Base-by-base conservation (phyloP, 2,113 vertebrate species). In the Varanus komodoensis region DNA sequence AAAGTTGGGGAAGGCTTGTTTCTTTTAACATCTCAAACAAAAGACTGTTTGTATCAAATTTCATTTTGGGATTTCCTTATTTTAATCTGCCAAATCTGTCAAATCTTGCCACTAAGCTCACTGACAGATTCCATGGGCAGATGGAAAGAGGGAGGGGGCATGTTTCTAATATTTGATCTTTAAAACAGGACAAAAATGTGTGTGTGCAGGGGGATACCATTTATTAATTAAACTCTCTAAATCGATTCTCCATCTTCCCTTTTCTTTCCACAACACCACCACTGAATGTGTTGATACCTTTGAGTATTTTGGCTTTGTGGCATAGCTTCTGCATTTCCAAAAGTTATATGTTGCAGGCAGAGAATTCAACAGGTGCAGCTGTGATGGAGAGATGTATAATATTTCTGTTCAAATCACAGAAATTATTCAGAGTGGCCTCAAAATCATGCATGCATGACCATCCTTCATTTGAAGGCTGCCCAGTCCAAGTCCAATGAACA, bases 21-120 rank as follows among this genome's bases (percentile, higher is more conserved):
- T 64, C 94, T 95, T 95, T 94, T 95, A 89, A 75, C 71, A 89
- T 87, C 79, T 93, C 94, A 95, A 94, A 96, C 91, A 83, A 88
- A 93, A 92, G 88, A 83, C 90, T 93, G 93, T 90, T 85, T 88
- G 75, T 85, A 85, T 91, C 29, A 32, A 38, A 88, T 79, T 71
- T 89, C 82, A 85, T 74, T 19, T 44, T 73, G 67, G 82, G 87
- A 80, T 85, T 89, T 91, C 82, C 87, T 85, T 85, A 69, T 71
- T 84, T 79, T 87, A 75, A 82, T 82, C 87, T 38, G 69, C 68
- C 78, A 89, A 11, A 90, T 80, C 83, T 57, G 78, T 73, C 50
- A 84, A 79, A 61, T 84, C 54, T 52, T 80, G 11, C 38, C 38
- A 44, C 38, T 44, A 86, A 90, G 23, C 83, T 44, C 64, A 38